Percentiles rank a stretch among this genome's conserved stretches.
Evolutionary conservation across 2,113 vertebrate species (phyloP).

Genomic region (Psophia crepitans): DNA sequence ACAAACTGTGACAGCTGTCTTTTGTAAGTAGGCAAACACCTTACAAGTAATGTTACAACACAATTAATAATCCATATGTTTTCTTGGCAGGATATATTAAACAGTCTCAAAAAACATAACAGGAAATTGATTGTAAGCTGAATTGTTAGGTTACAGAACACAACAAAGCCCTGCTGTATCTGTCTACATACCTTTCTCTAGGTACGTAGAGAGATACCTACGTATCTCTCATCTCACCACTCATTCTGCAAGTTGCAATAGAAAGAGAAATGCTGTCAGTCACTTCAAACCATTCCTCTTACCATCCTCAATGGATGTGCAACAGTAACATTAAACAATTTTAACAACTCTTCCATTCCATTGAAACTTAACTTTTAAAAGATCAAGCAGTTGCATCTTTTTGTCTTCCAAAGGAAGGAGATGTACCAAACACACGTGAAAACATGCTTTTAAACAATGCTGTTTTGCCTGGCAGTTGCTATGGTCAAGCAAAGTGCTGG

Average conservation of each 20-base stretch:
- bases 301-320: not conserved
- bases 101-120: not conserved
- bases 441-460: not conserved
- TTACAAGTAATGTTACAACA: not conserved
- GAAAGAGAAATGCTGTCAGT: not conserved
- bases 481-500: not conserved
- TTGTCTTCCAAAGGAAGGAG: not conserved
- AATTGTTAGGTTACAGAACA: not conserved
- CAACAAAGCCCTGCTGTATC: not conserved
- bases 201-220: no score
- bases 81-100: not conserved
- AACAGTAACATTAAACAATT: not conserved
- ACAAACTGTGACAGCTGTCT: not conserved
- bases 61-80: not conserved
- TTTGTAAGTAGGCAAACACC: not conserved
- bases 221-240: fast-evolving
- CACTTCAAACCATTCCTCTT: not conserved
- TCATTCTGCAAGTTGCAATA: not conserved
- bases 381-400: not conserved
- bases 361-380: not conserved
- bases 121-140: not conserved
- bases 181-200: no score
- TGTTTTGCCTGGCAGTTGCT: not conserved
- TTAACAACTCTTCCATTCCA: not conserved
- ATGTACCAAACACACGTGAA: not conserved